These are phyloP conservation scores for Bradypodion ventrale DNA, from an alignment of 2,797 vertebrate genomes.

Conservation along the genomic window DNA sequence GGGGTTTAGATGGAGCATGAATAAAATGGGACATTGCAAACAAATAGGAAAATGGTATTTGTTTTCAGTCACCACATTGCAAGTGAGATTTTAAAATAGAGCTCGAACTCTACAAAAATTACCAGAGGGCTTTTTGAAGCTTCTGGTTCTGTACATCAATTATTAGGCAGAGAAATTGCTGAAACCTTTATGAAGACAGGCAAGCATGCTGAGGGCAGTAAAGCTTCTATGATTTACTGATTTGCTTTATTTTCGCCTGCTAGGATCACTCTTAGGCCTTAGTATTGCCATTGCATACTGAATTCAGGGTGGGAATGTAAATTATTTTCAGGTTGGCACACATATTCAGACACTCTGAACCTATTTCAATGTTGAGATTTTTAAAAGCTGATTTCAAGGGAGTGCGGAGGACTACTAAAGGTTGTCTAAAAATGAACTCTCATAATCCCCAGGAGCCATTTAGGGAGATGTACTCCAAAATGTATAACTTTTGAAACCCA, in stretches of 20 bases:
- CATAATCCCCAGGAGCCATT: too few species aligned
- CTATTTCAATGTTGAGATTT: background rate
- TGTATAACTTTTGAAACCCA: too few species aligned
- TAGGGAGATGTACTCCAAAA: too few species aligned
- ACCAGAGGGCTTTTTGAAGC: background rate
- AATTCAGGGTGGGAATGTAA: background rate
- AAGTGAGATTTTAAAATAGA: slow-evolving; percentile 37
- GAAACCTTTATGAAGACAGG: slow-evolving; percentile 51
- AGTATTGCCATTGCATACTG: background rate
- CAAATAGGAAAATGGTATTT: slow-evolving; percentile 19
- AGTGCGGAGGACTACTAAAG: too few species aligned
- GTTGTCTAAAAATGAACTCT: too few species aligned
- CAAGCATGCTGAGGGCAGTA: slow-evolving; percentile 53
- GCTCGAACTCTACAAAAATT: slow-evolving; percentile 1
- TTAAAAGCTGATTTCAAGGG: background rate
- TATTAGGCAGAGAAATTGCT: background rate
- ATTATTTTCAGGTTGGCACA: background rate
- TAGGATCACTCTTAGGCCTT: slow-evolving; percentile 16
- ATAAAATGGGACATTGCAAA: slow-evolving; percentile 16
- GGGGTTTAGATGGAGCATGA: background rate
- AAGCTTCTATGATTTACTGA: slow-evolving; percentile 54
- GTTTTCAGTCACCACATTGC: background rate
- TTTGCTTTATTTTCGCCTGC: slow-evolving; percentile 55
- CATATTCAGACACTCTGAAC: background rate
- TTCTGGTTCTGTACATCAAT: slow-evolving; percentile 41